phyloP scores from a whole-genome alignment of 2,113 vertebrate genomes.

The Cebidichthys violaceus region DNA sequence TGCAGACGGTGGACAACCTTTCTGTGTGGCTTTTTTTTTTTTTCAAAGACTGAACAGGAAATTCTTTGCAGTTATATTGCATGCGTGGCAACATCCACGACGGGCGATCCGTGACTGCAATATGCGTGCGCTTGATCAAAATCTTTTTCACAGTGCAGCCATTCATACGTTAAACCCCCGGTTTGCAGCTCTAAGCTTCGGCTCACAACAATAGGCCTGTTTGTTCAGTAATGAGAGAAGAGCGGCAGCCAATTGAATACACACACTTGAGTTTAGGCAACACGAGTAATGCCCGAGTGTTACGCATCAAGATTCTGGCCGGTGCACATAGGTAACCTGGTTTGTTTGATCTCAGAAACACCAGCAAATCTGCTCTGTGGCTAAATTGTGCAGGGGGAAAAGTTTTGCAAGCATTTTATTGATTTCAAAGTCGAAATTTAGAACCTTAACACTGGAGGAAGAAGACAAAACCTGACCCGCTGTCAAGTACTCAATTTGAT shows the following conservation, averaged over 20 bases:
- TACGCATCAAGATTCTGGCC: background rate
- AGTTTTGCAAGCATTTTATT: background rate
- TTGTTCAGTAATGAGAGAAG: slow-evolving; percentile 38
- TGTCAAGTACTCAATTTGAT: background rate
- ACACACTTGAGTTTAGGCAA: slow-evolving; percentile 28
- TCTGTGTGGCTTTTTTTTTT: background rate
- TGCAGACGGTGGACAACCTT: background rate
- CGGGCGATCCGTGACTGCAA: background rate
- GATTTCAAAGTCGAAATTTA: background rate
- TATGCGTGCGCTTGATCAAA: background rate
- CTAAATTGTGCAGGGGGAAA: background rate
- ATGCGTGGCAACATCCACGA: background rate
- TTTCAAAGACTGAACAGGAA: background rate
- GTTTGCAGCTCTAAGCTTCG: slow-evolving; percentile 9
- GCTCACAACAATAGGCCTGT: slow-evolving; percentile 43
- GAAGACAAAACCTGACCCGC: background rate
- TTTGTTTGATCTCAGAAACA: slow-evolving; percentile 27
- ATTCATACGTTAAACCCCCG: slow-evolving; percentile 53
- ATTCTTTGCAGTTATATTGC: background rate
- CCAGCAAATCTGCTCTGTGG: background rate
- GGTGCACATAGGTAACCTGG: background rate
- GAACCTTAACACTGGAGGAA: background rate
- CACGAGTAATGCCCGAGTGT: background rate
- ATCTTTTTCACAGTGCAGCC: slow-evolving; percentile 49
- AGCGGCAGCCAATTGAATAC: slow-evolving; percentile 46